Percentiles rank a stretch among this genome's conserved stretches.
Conservation (phyloP, 2,113 vertebrate genomes). For the Ellobius talpinus region DNA sequence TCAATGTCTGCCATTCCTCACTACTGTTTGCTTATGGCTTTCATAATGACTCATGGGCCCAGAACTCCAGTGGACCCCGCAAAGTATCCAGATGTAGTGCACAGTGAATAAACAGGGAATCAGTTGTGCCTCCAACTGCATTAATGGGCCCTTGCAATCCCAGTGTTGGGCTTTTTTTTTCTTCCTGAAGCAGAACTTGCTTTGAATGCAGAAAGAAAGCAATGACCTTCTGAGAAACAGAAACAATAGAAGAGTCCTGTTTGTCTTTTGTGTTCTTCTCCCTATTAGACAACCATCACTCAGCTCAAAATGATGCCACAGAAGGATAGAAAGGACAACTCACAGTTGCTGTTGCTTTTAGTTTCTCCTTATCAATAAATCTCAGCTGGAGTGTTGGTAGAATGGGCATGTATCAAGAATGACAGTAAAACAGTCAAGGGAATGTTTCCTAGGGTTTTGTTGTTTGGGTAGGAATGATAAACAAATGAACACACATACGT, state of each 20-base stretch:
- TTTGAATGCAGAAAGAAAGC: background rate
- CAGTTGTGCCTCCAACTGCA: background rate
- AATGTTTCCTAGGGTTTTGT: background rate
- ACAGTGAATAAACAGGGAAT: background rate
- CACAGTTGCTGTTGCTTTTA: background rate
- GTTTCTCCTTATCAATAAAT: background rate
- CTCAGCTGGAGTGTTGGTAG: background rate
- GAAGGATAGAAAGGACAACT: background rate
- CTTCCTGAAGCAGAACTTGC: background rate
- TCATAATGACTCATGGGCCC: background rate
- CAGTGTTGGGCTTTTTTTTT: background rate
- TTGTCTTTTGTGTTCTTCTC: background rate
- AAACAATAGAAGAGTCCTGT: background rate
- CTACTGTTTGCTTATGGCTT: background rate
- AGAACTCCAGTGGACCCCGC: background rate
- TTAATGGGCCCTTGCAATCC: too few relatives aligned
- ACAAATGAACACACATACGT: fast-evolving
- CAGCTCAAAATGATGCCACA: background rate
- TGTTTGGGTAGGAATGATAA: background rate
- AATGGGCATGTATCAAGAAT: background rate
- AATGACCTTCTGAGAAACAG: background rate
- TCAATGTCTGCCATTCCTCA: background rate
- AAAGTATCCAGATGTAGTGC: background rate
- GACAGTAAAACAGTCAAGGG: background rate
- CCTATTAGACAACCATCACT: background rate